A percentile compares a stretch with the other conserved stretches of the same genome.
Evolutionary conservation across 2,888 invertebrate species (phyloP).

Genomic region (Tenthredo notha): DNA sequence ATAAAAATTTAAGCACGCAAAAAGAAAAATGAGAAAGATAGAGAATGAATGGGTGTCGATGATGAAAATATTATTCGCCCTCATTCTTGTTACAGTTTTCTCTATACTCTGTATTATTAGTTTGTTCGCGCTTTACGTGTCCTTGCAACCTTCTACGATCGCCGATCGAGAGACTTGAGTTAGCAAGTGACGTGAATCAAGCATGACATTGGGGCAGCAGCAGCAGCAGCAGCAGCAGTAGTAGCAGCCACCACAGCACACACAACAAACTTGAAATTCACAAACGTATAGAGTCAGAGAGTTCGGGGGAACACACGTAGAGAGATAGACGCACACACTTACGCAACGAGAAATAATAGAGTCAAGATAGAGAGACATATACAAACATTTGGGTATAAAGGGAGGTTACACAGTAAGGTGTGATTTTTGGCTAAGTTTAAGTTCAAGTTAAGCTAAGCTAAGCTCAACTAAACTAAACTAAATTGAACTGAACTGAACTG

Average conservation of each 20-base stretch:
- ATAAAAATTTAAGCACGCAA: not conserved
- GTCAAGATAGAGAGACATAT: conserved; percentile 19
- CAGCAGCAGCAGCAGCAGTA: not conserved
- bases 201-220: conserved; percentile 67
- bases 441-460: not conserved
- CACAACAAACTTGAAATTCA: conserved; percentile 69
- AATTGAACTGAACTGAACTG: no score
- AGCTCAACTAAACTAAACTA: no score
- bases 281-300: conserved; percentile 13
- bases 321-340: conserved; percentile 47
- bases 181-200: conserved; percentile 65
- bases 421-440: not conserved
- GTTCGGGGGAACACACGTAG: conserved; percentile 19
- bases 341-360: conserved; percentile 34
- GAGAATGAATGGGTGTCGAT: not conserved
- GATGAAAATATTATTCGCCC: conserved; percentile 9
- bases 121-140: conserved; percentile 5
- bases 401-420: conserved; percentile 1
- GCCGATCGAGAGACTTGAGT: not conserved
- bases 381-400: conserved; percentile 38
- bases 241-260: conserved; percentile 40
- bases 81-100: conserved; percentile 4
- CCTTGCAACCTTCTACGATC: conserved; percentile 51
- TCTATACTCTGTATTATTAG: not conserved
- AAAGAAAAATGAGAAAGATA: not conserved